phyloP scores from a whole-genome alignment of 2,113 vertebrate genomes.

The Aix galericulata region DNA sequence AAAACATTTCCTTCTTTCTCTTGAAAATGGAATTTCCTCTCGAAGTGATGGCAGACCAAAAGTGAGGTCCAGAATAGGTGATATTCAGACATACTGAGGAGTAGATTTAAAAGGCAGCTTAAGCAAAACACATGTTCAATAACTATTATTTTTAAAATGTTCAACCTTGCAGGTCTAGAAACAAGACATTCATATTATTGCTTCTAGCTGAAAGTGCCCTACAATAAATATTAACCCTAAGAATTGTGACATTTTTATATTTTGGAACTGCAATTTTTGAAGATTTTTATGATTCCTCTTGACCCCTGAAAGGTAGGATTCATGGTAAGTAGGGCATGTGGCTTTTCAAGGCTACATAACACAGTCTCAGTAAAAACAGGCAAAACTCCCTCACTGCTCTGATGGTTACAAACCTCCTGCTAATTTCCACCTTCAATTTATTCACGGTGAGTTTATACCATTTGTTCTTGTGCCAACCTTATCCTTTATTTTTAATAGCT shows the following conservation, averaged over 20 bases:
- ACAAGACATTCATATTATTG: neutral
- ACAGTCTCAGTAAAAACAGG: conserved; percentile 20
- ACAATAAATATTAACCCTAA: neutral
- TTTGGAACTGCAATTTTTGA: neutral
- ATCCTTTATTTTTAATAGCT: conserved; percentile 56
- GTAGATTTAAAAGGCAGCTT: neutral
- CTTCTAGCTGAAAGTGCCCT: neutral
- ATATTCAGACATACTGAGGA: neutral
- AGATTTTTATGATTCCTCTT: conserved; percentile 16
- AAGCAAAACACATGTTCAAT: neutral
- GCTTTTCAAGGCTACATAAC: conserved; percentile 15
- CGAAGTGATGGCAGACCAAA: neutral
- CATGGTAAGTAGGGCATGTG: neutral
- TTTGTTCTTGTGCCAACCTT: conserved; percentile 53
- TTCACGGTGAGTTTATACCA: conserved; percentile 13
- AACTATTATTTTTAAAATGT: neutral
- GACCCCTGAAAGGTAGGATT: neutral
- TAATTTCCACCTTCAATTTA: conserved; percentile 45
- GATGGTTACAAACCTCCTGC: conserved; percentile 33
- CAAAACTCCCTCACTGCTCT: conserved; percentile 26
- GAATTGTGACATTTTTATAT: neutral
- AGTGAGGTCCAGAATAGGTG: neutral
- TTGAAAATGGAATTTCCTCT: neutral
- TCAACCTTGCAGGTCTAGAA: neutral
- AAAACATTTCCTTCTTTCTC: neutral